Base-by-base conservation (phyloP, 2,113 vertebrate genomes). In the Cnemophilus loriae region DNA sequence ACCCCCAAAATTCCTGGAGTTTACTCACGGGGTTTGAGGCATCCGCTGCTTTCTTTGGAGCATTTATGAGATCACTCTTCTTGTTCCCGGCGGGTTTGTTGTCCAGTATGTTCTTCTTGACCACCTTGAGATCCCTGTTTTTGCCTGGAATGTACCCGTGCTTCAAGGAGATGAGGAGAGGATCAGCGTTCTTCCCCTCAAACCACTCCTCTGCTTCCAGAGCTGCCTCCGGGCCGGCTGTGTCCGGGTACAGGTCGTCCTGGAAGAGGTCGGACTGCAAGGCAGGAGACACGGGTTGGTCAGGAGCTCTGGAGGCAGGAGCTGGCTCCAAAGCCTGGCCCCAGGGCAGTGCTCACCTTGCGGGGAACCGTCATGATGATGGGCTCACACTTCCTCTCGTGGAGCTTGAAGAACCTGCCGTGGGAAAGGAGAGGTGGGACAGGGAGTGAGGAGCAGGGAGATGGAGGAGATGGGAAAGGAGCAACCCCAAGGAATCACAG, bases 361-460 rank as follows among this genome's bases (percentile, higher is more conserved):
- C 99, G 98, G 49, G 99, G 99, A 80, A 99, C 99, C 6, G 99
- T 99, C 99, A 99, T 99, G 97, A 99, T 99, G 82, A 99, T 99
- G 52, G 99, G 99, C 94, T 99, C 99, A 84, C 99, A 99, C 91
- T 99, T 99, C 93, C 99, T 98, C 98, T 99, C 99, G 2, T 99
- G 99, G 35, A 99, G 98, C 97, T 99, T 99, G 97, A 98, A 99
- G 98, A 99, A 99, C 97, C 99, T 99, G 97, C 16, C 41, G 5
- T 46, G 79, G 27, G 32, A 27, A 78, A 41, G 21, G n/a, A 37
- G 20, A 71, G n/a, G 18, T 6, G 41, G 0, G 17, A 76, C 28
- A 49, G 9, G 26, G 44, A 13, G 13, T 5, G 46, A 76, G 57
- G 46, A 30, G 23, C 39, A 11, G 30, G 59, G 65, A 59, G 53